These are phyloP conservation scores for Anguilla pacifica DNA, from an alignment of 2,797 vertebrate genomes.

Conservation along the genomic window DNA sequence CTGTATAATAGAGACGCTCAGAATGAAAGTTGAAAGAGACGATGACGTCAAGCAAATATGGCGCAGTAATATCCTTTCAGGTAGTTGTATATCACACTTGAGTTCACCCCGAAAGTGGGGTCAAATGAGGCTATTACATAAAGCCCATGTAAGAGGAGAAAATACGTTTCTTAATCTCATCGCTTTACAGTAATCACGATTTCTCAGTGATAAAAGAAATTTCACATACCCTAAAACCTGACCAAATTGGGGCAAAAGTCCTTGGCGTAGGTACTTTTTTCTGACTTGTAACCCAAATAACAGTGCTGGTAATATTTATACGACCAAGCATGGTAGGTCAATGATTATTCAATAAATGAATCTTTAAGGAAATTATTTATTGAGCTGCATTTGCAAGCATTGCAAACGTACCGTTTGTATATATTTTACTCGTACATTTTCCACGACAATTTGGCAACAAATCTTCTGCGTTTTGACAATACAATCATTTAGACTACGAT, in stretches of 20 bases:
- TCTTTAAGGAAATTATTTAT: not conserved
- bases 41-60: not conserved
- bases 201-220: not conserved
- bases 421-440: not conserved
- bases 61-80: not conserved
- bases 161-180: not conserved
- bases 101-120: not conserved
- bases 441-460: slow-evolving; percentile 20
- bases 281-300: not conserved
- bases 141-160: not conserved
- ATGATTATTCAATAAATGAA: not conserved
- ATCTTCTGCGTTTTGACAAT: slow-evolving; percentile 52
- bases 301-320: not conserved
- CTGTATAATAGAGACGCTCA: not conserved
- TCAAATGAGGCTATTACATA: not conserved
- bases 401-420: not conserved
- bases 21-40: not conserved
- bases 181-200: not conserved
- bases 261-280: not conserved
- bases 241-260: not conserved
- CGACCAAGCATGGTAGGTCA: not conserved
- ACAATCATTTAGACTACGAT: slow-evolving; percentile 64
- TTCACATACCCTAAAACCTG: not conserved
- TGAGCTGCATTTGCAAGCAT: not conserved
- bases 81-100: not conserved